Conservation (phyloP, 2,888 invertebrate genomes). For the Apeira syringaria region DNA sequence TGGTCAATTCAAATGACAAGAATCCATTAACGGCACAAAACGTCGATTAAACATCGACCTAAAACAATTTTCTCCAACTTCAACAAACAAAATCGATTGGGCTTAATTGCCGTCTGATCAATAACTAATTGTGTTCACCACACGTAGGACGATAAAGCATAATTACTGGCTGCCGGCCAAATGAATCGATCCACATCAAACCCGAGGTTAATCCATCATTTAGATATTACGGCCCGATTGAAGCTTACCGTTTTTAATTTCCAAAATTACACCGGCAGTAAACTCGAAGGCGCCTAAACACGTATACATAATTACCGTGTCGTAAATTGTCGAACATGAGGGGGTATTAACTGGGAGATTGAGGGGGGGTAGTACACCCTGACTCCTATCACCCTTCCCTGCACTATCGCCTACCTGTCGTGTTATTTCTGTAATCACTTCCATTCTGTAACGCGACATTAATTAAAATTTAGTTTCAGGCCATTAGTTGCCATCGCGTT, state of each 20-base stretch:
- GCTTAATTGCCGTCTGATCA: constrained; percentile 81
- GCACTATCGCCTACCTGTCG: constrained; percentile 67
- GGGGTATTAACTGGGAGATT: constrained; percentile 48
- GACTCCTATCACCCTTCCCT: constrained; percentile 33
- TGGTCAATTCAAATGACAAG: constrained; percentile 64
- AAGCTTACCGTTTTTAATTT: constrained; percentile 82
- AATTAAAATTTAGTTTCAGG: constrained; percentile 84
- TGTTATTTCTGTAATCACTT: constrained; percentile 82
- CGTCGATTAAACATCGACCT: constrained; percentile 75
- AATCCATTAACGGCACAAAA: constrained; percentile 76
- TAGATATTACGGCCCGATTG: constrained; percentile 80
- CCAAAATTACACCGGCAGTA: constrained; percentile 73
- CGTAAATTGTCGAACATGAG: constrained; percentile 75
- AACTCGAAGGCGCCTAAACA: constrained; percentile 68
- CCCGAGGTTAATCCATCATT: constrained; percentile 82
- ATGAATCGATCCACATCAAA: constrained; percentile 82
- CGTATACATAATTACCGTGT: constrained; percentile 76
- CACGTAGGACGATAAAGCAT: constrained; percentile 80
- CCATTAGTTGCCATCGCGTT: constrained; percentile 81
- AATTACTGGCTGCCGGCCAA: constrained; percentile 82
- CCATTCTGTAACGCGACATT: constrained; percentile 82
- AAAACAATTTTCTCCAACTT: constrained; percentile 83
- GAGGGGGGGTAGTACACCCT: constrained; percentile 30
- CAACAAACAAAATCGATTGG: constrained; percentile 82
- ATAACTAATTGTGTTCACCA: constrained; percentile 82